These are phyloP conservation scores for Urophycis tenuis DNA, from an alignment of 2,797 vertebrate genomes.

Conservation along the genomic window DNA sequence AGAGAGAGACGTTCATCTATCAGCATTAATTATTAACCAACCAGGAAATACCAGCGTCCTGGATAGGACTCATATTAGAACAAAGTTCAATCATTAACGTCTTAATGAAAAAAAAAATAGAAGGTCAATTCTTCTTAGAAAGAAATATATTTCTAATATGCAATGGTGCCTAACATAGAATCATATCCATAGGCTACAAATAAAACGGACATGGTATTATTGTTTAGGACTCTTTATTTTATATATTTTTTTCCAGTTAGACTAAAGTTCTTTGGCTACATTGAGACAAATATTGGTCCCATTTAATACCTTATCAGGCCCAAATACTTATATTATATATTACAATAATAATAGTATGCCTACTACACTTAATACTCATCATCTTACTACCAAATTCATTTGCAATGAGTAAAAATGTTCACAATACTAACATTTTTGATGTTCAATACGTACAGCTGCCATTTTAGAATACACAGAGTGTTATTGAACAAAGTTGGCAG, in stretches of 20 bases:
- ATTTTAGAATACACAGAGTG: constrained; percentile 15
- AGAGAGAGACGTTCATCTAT: not conserved
- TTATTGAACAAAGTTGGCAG: not conserved
- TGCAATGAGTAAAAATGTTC: not conserved
- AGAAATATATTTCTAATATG: not conserved
- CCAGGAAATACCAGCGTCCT: not conserved
- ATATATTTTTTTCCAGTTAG: constrained; percentile 31
- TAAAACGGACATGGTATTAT: not conserved
- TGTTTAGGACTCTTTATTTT: not conserved
- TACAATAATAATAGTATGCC: constrained; percentile 1
- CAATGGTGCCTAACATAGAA: not conserved
- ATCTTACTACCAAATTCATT: not conserved
- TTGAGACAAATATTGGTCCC: constrained; percentile 35
- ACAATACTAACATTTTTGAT: constrained; percentile 35
- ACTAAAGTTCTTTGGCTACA: constrained; percentile 52
- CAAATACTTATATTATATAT: not conserved
- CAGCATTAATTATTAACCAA: not conserved
- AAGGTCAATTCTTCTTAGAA: not conserved
- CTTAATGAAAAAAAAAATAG: not conserved
- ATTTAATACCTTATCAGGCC: constrained; percentile 3
- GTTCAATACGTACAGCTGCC: constrained; percentile 55
- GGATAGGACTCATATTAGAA: not conserved
- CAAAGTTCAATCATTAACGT: not conserved
- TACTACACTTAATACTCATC: not conserved
- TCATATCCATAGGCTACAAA: not conserved